A percentile compares a stretch with the other conserved stretches of the same genome.
phyloP scores from a whole-genome alignment of 2,888 invertebrate genomes.

The Yponomeuta sedellus region DNA sequence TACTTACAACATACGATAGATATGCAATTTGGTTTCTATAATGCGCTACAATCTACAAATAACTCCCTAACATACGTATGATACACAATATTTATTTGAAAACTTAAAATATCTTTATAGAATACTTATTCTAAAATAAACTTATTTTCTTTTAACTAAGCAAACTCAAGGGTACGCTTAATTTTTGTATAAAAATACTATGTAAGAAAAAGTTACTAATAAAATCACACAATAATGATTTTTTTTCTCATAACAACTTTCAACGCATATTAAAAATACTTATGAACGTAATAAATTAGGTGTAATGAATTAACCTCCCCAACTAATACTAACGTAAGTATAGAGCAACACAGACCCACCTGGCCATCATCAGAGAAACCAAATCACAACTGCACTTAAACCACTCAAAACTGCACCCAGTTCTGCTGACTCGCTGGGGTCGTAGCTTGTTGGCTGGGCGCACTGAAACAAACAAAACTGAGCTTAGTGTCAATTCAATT shows the following conservation, averaged over 20 bases:
- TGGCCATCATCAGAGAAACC: constrained; percentile 31
- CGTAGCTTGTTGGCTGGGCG: constrained; percentile 49
- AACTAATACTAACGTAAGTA: constrained; percentile 40
- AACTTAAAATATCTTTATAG: too few species aligned
- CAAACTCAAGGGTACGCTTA: too few species aligned
- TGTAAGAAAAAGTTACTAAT: too few species aligned
- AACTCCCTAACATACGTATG: background rate
- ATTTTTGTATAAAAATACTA: too few species aligned
- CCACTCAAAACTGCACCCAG: constrained; percentile 66
- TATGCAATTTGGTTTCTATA: constrained; percentile 14
- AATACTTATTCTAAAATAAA: too few species aligned
- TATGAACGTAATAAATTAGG: background rate
- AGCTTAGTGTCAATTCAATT: too few species aligned
- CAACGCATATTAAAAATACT: constrained; percentile 17
- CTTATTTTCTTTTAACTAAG: too few species aligned
- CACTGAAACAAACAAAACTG: constrained; percentile 35
- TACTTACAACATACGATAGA: background rate
- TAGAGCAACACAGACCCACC: constrained; percentile 47
- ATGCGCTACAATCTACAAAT: background rate
- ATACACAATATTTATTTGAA: background rate
- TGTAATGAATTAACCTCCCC: background rate
- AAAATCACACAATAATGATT: too few species aligned
- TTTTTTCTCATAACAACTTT: too few species aligned
- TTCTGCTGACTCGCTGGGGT: constrained; percentile 66
- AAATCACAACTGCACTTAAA: constrained; percentile 36